Percentiles rank a stretch among this genome's conserved stretches.
phyloP scores from a whole-genome alignment of 2,888 invertebrate species.

The Tillus elongatus region DNA sequence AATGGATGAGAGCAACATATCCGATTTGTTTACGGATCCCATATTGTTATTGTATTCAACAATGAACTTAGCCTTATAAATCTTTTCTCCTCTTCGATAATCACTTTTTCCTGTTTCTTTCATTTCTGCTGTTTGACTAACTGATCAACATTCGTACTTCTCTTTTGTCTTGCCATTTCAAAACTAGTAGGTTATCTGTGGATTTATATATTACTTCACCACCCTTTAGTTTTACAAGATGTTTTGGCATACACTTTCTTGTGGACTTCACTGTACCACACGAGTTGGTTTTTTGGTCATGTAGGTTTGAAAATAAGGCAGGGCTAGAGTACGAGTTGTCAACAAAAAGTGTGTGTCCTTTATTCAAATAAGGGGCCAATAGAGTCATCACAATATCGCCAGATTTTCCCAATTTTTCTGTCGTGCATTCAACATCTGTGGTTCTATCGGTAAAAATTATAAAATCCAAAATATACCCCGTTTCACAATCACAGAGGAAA shows the following conservation, averaged over 20 bases:
- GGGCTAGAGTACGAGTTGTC: conserved; percentile 26
- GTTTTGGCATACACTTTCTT: conserved; percentile 14
- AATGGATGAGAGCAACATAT: conserved; percentile 23
- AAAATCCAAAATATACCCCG: conserved; percentile 22
- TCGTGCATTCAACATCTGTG: conserved; percentile 12
- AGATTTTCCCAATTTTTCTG: conserved; percentile 13
- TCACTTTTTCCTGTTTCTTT: conserved; percentile 15
- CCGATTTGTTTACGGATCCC: conserved; percentile 25
- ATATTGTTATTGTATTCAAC: conserved; percentile 24
- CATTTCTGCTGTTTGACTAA: too few species aligned
- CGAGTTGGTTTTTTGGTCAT: conserved; percentile 12
- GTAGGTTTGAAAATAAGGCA: conserved; percentile 10
- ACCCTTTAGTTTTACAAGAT: conserved; percentile 11
- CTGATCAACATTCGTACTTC: conserved; percentile 22
- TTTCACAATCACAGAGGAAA: conserved; percentile 17
- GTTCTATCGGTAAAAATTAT: conserved; percentile 22
- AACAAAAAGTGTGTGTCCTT: conserved; percentile 19
- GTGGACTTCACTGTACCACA: conserved; percentile 14
- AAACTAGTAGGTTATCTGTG: conserved; percentile 19
- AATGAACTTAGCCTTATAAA: conserved; percentile 25
- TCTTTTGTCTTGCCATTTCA: conserved; percentile 30
- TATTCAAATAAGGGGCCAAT: conserved; percentile 16
- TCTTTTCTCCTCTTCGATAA: conserved; percentile 15
- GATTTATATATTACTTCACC: conserved; percentile 8
- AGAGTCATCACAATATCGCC: conserved; percentile 18